Conservation (phyloP, 2,888 invertebrate species). For the Barypeithes pellucidus region DNA sequence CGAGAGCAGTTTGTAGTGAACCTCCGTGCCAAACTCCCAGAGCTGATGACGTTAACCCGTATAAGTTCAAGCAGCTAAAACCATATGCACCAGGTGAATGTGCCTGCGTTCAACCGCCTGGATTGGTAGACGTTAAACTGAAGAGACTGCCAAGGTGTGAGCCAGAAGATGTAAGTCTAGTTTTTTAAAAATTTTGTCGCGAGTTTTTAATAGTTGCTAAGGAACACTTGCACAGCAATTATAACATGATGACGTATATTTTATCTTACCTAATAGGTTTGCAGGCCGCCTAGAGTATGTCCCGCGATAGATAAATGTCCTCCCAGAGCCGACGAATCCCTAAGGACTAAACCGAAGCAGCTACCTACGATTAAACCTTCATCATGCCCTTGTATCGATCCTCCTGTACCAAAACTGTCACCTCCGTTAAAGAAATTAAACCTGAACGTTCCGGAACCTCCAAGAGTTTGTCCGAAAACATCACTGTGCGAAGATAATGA, state of each 20-base stretch:
- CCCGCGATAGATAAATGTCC: slow-evolving; percentile 49
- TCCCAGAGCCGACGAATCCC: slow-evolving; percentile 55
- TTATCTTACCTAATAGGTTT: slow-evolving; percentile 29
- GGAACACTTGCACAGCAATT: too few species aligned
- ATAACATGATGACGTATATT: too few species aligned
- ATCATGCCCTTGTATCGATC: slow-evolving; percentile 42
- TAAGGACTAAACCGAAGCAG: slow-evolving; percentile 37
- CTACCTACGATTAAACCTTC: slow-evolving; percentile 34
- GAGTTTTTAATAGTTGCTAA: too few species aligned
- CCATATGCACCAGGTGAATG: slow-evolving; percentile 53
- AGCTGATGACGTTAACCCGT: slow-evolving; percentile 44
- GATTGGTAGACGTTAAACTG: slow-evolving; percentile 52
- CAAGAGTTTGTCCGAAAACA: slow-evolving; percentile 45
- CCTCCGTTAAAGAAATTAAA: slow-evolving; percentile 55
- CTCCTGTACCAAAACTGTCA: slow-evolving; percentile 39
- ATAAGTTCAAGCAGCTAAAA: slow-evolving; percentile 43
- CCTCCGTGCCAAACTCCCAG: slow-evolving; percentile 41
- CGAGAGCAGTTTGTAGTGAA: slow-evolving; percentile 36
- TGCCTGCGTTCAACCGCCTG: slow-evolving; percentile 55
- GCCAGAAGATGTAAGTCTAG: slow-evolving; percentile 44
- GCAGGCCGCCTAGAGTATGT: slow-evolving; percentile 43
- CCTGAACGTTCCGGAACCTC: slow-evolving; percentile 54
- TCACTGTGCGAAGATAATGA: slow-evolving; percentile 25
- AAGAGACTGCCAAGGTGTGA: slow-evolving; percentile 45
- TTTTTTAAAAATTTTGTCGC: background rate